phyloP scores from a whole-genome alignment of 2,888 invertebrate species.

The Gortyna flavago region DNA sequence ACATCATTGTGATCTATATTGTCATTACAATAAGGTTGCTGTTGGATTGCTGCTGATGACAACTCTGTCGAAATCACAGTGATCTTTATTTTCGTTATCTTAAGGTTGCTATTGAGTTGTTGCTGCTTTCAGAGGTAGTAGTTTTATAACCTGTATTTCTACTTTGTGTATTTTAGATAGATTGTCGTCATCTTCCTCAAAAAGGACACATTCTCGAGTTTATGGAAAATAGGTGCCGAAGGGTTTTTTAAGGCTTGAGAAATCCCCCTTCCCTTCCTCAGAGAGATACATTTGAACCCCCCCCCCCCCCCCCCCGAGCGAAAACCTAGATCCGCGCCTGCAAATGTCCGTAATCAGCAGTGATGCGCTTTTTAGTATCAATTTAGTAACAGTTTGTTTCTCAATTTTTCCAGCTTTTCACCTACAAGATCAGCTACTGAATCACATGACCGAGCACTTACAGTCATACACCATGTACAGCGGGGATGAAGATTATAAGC shows the following conservation, averaged over 20 bases:
- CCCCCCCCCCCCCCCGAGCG: no score
- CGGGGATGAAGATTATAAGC: slow-evolving; percentile 65
- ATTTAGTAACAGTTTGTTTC: background rate
- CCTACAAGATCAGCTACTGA: slow-evolving; percentile 77
- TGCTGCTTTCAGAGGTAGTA: no score
- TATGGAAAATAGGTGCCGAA: background rate
- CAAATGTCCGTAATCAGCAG: background rate
- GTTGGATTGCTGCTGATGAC: background rate
- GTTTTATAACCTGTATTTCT: no score
- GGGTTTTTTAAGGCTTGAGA: background rate
- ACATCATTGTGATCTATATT: no score
- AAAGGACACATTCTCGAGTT: background rate
- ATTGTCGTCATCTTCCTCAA: background rate
- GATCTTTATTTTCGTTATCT: no score
- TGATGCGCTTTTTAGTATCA: background rate
- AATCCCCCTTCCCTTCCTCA: no score
- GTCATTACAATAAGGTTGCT: background rate
- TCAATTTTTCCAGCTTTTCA: slow-evolving; percentile 75
- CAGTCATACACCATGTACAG: slow-evolving; percentile 62
- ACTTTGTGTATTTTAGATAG: no score
- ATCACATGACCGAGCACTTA: slow-evolving; percentile 80
- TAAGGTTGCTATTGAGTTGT: no score
- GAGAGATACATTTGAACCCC: no score
- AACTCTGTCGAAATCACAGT: no score
- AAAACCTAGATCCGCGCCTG: background rate